Conservation (phyloP, 2,113 vertebrate genomes). For the Coturnix japonica region DNA sequence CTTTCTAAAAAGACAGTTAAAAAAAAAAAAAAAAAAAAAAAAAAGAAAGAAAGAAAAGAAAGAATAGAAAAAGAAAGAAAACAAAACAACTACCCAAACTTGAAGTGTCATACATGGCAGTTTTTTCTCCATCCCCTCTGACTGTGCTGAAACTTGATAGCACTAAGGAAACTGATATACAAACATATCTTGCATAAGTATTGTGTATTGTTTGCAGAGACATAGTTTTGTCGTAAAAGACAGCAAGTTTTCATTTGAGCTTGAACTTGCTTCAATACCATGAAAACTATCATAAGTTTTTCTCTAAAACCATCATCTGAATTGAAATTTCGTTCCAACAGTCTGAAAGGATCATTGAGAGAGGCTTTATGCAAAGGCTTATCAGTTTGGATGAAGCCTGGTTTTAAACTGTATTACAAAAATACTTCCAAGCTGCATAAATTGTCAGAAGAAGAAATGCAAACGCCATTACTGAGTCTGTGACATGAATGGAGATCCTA, state of each 20-base stretch:
- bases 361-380: background rate
- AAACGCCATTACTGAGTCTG: background rate
- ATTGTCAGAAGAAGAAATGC: background rate
- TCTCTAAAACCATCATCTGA: background rate
- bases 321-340: background rate
- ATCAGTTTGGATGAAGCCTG: slow-evolving; percentile 1
- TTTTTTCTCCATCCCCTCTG: background rate
- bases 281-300: background rate
- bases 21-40: background rate
- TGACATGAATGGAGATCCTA: background rate
- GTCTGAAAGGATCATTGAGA: background rate
- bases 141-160: slow-evolving; percentile 21
- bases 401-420: background rate
- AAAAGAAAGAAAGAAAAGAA: background rate
- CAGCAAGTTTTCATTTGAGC: background rate
- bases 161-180: background rate
- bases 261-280: background rate
- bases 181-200: background rate
- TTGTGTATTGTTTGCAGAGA: background rate
- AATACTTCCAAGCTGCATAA: background rate
- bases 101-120: background rate
- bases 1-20: background rate
- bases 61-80: background rate
- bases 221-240: slow-evolving; percentile 1
- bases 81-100: background rate